Evolutionary conservation across 1,140 invertebrate genomes (phyloP), one percentile per base, ranked within the genome.

Genomic region (Brachionus rubens): DNA sequence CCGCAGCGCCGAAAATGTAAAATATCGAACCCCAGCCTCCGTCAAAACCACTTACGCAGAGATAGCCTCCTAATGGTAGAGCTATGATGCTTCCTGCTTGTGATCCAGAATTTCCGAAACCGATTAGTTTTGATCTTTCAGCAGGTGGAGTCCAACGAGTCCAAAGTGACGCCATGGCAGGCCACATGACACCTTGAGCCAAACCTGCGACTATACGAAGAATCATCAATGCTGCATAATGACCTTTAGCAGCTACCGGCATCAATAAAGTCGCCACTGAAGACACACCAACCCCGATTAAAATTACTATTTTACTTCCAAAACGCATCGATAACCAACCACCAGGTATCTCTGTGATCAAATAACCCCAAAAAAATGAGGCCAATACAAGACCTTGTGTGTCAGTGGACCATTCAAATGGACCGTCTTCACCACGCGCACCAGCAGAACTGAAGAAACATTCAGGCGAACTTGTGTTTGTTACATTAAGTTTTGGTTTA

Each of bases 351-450:
- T 86, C 83, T 6, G 83, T 81, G 6, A 82, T 59, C 12, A 85
- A 78, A 77, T 86, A 86, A 28, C 84, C 84, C 81, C 82, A 84
- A 81, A 85, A 86, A 78, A 84, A 85, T 4, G 83, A 79, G 6
- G 82, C 82, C 2, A 85, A 76, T 19, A 85, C 80, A 2, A 81
- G 76, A 0, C 83, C 83, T 75, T 85, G 84, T 7, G 77, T 75
- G 21, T 79, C 79, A 67, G 83, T 82, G 40, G 80, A 79, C 84
- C 84, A 85, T 2, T 78, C 52, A 76, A 83, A 81, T 40, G 78
- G 79, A 10, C 84, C 84, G 77, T 82, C 59, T n/a, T 43, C 16
- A 12, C 30, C 59, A 3, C 2, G n/a, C n/a, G n/a, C 19, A 24
- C 40, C 10, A 43, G n/a, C 14, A 26, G 24, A 24, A 65, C 24